phyloP scores from a whole-genome alignment of 2,888 invertebrate genomes.

The Drosophila tripunctata region DNA sequence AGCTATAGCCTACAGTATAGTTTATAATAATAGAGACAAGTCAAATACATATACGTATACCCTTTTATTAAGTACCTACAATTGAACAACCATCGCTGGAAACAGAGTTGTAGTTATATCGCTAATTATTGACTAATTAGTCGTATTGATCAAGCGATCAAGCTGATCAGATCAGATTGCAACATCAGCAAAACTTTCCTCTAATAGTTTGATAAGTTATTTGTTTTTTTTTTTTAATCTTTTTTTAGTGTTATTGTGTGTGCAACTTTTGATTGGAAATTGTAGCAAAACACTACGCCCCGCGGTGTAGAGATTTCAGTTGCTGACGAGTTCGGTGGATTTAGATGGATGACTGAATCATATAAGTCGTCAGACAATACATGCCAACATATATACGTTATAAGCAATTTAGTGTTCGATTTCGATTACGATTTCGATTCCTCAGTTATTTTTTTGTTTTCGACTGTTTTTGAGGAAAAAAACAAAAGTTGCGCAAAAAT shows the following conservation, averaged over 20 bases:
- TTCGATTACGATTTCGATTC: conserved; percentile 20
- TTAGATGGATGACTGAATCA: conserved; percentile 3
- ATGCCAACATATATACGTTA: not conserved
- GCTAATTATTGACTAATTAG: conserved; percentile 35
- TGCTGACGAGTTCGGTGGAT: not conserved
- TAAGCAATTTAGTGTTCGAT: conserved; percentile 16
- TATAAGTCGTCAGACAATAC: not conserved
- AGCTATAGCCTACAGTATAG: too few species aligned
- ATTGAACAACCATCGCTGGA: not conserved
- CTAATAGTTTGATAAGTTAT: conserved; percentile 34
- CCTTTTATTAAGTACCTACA: not conserved
- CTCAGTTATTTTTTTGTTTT: conserved; percentile 2
- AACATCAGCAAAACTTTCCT: not conserved
- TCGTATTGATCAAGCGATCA: conserved; percentile 41
- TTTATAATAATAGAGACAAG: too few species aligned
- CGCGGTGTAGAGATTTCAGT: conserved; percentile 4
- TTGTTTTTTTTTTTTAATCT: conserved; percentile 20
- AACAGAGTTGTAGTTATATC: not conserved
- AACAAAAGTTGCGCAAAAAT: conserved; percentile 29
- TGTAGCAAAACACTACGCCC: conserved; percentile 53
- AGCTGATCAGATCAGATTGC: conserved; percentile 11
- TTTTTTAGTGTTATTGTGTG: too few species aligned
- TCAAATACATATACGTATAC: not conserved
- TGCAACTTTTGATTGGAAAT: conserved; percentile 64
- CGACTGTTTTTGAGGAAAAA: conserved; percentile 6